Percentiles rank a stretch among this genome's conserved stretches.
Conservation (phyloP, 2,797 vertebrate species). For the Eulemur mongoz region DNA sequence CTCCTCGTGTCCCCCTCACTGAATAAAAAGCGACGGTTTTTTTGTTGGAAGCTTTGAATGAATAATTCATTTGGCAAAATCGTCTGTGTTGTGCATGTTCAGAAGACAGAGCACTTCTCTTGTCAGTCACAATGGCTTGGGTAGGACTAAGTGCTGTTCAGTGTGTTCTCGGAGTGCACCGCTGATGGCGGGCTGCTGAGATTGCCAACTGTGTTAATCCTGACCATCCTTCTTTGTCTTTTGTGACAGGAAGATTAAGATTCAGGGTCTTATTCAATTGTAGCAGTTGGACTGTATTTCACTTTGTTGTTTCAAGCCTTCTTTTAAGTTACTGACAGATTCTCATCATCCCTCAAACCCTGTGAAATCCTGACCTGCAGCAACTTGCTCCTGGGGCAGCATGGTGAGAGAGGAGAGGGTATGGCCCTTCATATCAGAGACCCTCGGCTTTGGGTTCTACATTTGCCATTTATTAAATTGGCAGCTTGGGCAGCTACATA, state of each 20-base stretch:
- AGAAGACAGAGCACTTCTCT: conserved; percentile 81
- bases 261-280: conserved; percentile 67
- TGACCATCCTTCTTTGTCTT: conserved; percentile 76
- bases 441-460: background rate
- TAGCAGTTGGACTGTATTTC: conserved; percentile 14
- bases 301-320: conserved; percentile 60
- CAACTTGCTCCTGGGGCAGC: background rate
- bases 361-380: background rate
- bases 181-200: conserved; percentile 74
- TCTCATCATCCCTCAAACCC: background rate
- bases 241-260: conserved; percentile 80
- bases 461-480: background rate
- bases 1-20: conserved; percentile 8
- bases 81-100: conserved; percentile 79
- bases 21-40: conserved; percentile 79
- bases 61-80: conserved; percentile 84
- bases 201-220: conserved; percentile 79
- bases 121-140: conserved; percentile 79
- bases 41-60: conserved; percentile 80
- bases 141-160: conserved; percentile 70
- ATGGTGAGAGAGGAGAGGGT: background rate
- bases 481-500: background rate
- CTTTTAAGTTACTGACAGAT: conserved; percentile 49
- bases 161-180: conserved; percentile 62
- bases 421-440: background rate